Evolutionary conservation across 2,888 invertebrate genomes (phyloP), one percentile per base, ranked within the genome.

Genomic region (Patella ulyssiponensis): DNA sequence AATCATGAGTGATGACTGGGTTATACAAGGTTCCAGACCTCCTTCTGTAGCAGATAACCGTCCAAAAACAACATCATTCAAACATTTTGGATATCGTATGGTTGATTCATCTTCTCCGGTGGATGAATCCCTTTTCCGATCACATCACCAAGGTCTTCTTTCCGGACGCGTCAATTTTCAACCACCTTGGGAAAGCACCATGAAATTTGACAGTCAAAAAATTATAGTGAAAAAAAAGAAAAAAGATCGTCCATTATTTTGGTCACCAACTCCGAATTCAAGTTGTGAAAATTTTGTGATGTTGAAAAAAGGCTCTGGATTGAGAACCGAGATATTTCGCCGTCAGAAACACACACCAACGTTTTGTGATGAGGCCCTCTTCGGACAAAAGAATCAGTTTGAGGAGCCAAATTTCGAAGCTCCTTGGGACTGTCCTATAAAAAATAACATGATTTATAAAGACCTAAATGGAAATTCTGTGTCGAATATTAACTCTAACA

Each of bases 301-400:
- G 20, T 15, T 71, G 44, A 44, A 64, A 23, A 20, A 23, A 11
- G 64, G 64, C 11, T 15, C 20, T 1, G 64, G 64, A 11, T 11
- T 64, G 20, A 20, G 23, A 12, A 12, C 64, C 1, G 64, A 78
- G n/a, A 85, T 85, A 69, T 86, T 85, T 71, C 80, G 83, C 54
- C 86, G 80, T 7, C 73, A 84, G 44, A 88, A 85, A 76, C 85
- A 88, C 78, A 88, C 83, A 14, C 86, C 87, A 2, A 84, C 87
- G 1, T 90, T 86, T 79, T 85, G 87, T 75, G 89, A 90, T 77
- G 89, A 90, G 73, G 81, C 83, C 12, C 79, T 90, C 23, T 90
- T 90, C 84, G 89, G 89, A 9, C 9, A 1, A 44, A 64, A 64
- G 14, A 79, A 82, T 5, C 79, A 75, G 17, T 76, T 87, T 69